phyloP scores from a whole-genome alignment of 2,113 vertebrate species.

The Elephantulus edwardii region DNA sequence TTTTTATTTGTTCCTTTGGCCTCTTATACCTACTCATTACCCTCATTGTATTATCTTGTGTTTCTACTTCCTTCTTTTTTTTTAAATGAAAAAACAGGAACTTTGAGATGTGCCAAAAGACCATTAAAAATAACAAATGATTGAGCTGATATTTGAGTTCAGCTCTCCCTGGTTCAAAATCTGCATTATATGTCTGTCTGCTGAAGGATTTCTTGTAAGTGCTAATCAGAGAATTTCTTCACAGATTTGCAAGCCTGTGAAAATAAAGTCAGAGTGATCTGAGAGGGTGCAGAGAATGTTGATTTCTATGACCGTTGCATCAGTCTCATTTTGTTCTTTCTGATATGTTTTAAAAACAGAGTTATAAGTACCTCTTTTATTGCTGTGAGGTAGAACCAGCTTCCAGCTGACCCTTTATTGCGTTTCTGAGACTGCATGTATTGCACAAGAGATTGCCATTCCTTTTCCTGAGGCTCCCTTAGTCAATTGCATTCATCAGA shows the following conservation, averaged over 20 bases:
- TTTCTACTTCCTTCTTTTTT: constrained; percentile 28
- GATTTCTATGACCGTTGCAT: background rate
- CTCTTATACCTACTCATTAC: background rate
- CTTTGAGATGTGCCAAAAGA: background rate
- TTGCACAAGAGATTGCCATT: no score
- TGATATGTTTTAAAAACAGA: background rate
- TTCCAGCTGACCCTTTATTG: no score
- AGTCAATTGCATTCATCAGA: no score
- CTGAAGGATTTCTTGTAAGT: background rate
- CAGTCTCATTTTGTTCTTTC: background rate
- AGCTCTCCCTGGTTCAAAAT: background rate
- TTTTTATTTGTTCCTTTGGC: background rate
- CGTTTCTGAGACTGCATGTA: no score
- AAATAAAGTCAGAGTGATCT: background rate
- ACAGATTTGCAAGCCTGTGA: background rate
- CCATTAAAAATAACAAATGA: background rate
- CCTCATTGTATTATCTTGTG: background rate
- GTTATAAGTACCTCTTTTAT: no score
- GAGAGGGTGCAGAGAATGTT: background rate
- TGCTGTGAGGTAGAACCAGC: no score
- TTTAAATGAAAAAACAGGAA: background rate
- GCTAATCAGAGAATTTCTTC: background rate
- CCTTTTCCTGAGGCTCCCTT: no score
- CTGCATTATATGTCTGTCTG: background rate
- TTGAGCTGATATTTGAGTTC: background rate